phyloP scores from a whole-genome alignment of 1,140 invertebrate genomes.

The Bathynomus jamesi region DNA sequence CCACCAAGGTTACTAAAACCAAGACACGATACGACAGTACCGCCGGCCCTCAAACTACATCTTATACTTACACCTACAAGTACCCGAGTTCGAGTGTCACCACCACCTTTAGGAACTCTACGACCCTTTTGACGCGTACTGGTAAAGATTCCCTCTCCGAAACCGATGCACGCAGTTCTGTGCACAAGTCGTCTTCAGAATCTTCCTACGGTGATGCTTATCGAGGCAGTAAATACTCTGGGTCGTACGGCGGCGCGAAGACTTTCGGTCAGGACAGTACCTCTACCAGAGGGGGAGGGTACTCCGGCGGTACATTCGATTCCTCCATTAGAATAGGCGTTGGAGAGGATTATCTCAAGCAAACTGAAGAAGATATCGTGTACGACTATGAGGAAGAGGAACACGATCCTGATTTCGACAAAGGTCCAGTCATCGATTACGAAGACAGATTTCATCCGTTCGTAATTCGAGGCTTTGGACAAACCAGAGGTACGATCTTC shows the following conservation, averaged over 20 bases:
- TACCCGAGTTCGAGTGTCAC: background rate
- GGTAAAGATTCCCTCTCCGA: background rate
- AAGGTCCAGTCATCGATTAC: constrained; percentile 12
- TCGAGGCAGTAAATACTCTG: background rate
- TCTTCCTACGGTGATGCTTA: background rate
- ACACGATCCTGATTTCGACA: constrained; percentile 16
- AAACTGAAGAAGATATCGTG: constrained; percentile 14
- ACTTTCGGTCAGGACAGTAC: background rate
- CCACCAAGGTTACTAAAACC: background rate
- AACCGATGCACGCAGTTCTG: background rate
- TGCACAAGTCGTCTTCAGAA: background rate
- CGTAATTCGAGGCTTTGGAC: constrained; percentile 16
- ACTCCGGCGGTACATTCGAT: background rate
- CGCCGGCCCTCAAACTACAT: background rate
- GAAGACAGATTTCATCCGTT: constrained; percentile 25
- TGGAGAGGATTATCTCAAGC: constrained; percentile 20
- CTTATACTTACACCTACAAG: background rate
- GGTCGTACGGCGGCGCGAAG: background rate
- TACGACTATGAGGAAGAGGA: constrained; percentile 20
- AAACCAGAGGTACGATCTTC: constrained; percentile 22
- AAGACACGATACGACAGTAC: background rate
- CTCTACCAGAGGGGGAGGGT: background rate
- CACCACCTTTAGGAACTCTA: background rate
- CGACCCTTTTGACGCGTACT: background rate
- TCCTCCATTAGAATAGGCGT: background rate